Conservation (phyloP, 92 coral and sea anemone genomes). For the Bergia puertoricense region DNA sequence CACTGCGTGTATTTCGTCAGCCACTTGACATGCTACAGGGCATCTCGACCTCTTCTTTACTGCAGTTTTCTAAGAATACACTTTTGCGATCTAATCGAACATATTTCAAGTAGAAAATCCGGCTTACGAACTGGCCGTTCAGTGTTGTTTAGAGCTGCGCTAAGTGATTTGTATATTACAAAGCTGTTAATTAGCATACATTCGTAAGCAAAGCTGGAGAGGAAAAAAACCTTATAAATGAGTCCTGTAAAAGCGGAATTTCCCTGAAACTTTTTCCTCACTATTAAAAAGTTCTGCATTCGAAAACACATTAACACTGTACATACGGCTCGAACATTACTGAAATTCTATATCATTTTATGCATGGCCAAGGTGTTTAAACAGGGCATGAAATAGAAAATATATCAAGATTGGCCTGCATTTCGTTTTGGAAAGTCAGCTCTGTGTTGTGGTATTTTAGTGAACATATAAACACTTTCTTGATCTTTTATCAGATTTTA, state of each 20-base stretch:
- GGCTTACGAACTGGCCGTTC: not conserved
- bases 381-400: too few relatives aligned
- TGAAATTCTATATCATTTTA: too few relatives aligned
- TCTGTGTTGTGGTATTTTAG: not conserved
- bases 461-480: not conserved
- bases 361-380: too few relatives aligned
- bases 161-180: slow-evolving; percentile 17
- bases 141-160: not conserved
- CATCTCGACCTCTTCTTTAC: not conserved
- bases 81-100: not conserved
- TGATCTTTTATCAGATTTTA: not conserved
- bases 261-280: not conserved
- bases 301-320: too few relatives aligned
- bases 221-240: not conserved
- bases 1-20: not conserved
- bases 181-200: slow-evolving; percentile 17
- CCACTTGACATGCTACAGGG: slow-evolving; percentile 21
- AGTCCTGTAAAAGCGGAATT: not conserved
- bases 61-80: not conserved
- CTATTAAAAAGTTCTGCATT: too few relatives aligned
- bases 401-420: not conserved
- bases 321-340: too few relatives aligned
- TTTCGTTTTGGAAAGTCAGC: not conserved
- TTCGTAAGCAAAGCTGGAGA: not conserved
- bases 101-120: not conserved